Percentiles rank a stretch among this genome's conserved stretches.
phyloP scores from a whole-genome alignment of 2,888 invertebrate genomes.

The Ecdyonurus torrentis region DNA sequence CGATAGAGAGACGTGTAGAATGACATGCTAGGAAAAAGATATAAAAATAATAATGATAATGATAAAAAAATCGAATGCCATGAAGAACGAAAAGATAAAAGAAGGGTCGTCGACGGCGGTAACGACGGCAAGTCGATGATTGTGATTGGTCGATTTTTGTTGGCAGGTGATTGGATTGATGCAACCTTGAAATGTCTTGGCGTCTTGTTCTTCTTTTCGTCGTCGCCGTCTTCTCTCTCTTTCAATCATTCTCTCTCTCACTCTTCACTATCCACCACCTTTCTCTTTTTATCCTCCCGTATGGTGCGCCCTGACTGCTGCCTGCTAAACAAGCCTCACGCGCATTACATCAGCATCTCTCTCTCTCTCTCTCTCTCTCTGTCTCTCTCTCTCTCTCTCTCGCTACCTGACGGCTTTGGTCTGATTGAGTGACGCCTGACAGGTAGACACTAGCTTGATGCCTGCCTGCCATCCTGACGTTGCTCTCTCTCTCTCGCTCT shows the following conservation, averaged over 20 bases:
- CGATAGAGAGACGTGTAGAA: not conserved
- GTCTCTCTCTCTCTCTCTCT: not conserved
- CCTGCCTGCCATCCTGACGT: not conserved
- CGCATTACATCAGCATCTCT: not conserved
- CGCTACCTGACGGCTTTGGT: not conserved
- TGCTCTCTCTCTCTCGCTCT: not conserved
- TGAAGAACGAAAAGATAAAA: not conserved
- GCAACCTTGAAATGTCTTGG: slow-evolving; percentile 1
- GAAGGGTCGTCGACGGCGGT: not conserved
- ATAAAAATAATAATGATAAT: not conserved
- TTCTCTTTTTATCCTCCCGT: not conserved
- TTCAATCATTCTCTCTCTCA: too few relatives aligned
- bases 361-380: not conserved
- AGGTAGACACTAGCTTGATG: not conserved
- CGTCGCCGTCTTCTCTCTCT: not conserved
- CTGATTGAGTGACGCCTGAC: not conserved
- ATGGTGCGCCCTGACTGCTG: not conserved
- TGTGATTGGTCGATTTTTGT: slow-evolving; percentile 1
- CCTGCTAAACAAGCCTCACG: not conserved
- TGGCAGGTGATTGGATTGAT: slow-evolving; percentile 3
- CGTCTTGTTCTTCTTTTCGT: not conserved
- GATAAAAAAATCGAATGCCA: not conserved
- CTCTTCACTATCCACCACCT: not conserved
- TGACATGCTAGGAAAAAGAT: not conserved
- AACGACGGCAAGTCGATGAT: not conserved